Evolutionary conservation across 1,140 invertebrate species (phyloP).

Genomic region (Frieseomelitta varia): DNA sequence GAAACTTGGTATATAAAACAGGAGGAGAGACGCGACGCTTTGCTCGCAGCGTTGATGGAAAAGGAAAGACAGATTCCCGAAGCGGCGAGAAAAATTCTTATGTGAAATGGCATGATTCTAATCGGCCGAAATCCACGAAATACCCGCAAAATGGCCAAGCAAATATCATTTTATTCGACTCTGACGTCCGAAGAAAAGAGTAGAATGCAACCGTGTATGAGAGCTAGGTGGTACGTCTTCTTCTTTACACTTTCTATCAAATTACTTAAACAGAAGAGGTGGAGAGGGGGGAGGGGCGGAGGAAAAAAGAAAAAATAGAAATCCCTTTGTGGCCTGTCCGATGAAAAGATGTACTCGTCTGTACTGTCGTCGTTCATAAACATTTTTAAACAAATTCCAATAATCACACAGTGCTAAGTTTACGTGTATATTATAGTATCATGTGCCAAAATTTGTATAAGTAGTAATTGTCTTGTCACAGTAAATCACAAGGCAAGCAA

Average conservation of each 20-base stretch:
- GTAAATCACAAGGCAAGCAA: not conserved
- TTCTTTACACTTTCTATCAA: conserved; percentile 25
- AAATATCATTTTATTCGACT: conserved; percentile 73
- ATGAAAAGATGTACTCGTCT: not conserved
- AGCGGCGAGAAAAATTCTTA: not conserved
- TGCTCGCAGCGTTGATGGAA: conserved; percentile 4
- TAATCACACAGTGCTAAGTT: not conserved
- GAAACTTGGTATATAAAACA: conserved; percentile 29
- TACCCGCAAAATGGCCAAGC: conserved; percentile 52
- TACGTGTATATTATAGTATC: not conserved
- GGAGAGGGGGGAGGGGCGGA: not conserved
- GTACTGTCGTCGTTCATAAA: not conserved
- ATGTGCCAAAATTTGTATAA: not conserved
- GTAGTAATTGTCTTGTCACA: not conserved
- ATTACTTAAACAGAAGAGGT: not conserved
- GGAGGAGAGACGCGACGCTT: conserved; percentile 2
- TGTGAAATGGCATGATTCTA: not conserved
- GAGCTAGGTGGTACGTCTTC: conserved; percentile 76
- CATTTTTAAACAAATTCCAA: not conserved
- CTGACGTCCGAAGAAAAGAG: conserved; percentile 75
- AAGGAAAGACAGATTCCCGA: conserved; percentile 20
- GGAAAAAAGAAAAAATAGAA: not conserved
- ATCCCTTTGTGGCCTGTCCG: not conserved
- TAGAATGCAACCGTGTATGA: conserved; percentile 75
- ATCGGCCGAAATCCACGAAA: conserved; percentile 11